Conservation (phyloP, 2,797 vertebrate species). For the Semaprochilodus insignis region DNA sequence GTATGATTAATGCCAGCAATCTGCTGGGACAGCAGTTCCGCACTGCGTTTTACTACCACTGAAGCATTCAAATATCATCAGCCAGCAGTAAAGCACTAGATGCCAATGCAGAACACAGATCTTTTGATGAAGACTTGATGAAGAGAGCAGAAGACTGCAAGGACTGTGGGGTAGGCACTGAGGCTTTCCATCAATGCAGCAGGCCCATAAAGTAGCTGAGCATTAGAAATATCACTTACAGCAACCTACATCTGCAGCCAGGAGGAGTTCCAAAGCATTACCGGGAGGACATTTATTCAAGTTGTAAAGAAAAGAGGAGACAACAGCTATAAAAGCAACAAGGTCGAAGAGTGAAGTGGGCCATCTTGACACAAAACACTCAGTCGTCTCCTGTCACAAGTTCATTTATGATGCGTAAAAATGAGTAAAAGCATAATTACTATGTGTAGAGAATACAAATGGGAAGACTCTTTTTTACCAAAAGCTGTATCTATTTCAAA, state of each 20-base stretch:
- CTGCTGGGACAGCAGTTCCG: slow-evolving; percentile 48
- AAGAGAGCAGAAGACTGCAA: background rate
- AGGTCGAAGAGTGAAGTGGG: background rate
- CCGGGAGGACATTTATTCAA: background rate
- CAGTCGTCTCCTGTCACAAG: background rate
- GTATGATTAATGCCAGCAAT: slow-evolving; percentile 54
- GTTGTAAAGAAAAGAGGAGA: background rate
- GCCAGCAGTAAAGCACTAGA: slow-evolving; percentile 34
- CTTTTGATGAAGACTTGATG: slow-evolving; percentile 20
- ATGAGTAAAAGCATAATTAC: background rate
- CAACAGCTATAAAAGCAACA: background rate
- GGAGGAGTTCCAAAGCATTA: background rate
- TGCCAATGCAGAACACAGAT: slow-evolving; percentile 29
- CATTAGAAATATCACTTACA: slow-evolving; percentile 1
- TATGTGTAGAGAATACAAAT: background rate
- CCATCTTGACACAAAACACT: background rate
- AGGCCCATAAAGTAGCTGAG: slow-evolving; percentile 1
- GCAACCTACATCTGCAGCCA: slow-evolving; percentile 2
- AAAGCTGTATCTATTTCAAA: no score
- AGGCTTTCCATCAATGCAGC: slow-evolving; percentile 4
- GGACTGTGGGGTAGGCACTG: background rate
- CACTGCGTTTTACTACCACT: slow-evolving; percentile 35
- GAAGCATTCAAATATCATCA: slow-evolving; percentile 44
- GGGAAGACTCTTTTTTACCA: no score
- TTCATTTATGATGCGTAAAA: background rate